These are phyloP conservation scores for Metopolophium dirhodum DNA, from an alignment of 1,140 invertebrate genomes.

Conservation along the genomic window DNA sequence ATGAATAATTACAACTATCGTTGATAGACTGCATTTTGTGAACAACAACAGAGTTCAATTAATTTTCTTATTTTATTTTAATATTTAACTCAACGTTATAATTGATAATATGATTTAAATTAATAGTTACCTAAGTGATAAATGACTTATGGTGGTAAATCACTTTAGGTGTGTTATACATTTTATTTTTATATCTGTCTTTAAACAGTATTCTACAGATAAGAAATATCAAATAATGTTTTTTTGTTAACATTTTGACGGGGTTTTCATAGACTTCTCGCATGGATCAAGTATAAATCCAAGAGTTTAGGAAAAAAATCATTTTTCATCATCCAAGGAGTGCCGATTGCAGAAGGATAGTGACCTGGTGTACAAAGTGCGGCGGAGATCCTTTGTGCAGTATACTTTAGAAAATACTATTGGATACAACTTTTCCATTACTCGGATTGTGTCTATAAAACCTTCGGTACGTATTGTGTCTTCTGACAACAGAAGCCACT, in stretches of 20 bases:
- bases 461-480: slow-evolving; percentile 23
- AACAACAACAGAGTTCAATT: not conserved
- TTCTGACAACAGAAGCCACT: not conserved
- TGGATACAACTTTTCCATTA: slow-evolving; percentile 44
- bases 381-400: not conserved
- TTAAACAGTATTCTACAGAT: not conserved
- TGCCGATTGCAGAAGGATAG: not conserved
- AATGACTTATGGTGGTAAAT: not conserved
- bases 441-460: slow-evolving; percentile 31
- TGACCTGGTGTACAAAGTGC: not conserved
- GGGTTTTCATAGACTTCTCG: not conserved
- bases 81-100: not conserved
- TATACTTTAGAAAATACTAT: slow-evolving; percentile 32
- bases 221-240: not conserved
- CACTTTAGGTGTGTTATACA: not conserved
- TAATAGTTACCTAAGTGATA: not conserved
- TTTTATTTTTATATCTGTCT: not conserved
- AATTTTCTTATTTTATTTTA: not conserved
- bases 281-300: not conserved
- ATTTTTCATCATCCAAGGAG: not conserved
- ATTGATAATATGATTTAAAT: not conserved
- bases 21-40: not conserved
- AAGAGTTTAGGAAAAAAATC: not conserved
- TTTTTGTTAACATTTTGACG: not conserved
- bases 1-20: no score